Base-by-base conservation (phyloP, 2,113 vertebrate species). In the Tichodroma muraria region DNA sequence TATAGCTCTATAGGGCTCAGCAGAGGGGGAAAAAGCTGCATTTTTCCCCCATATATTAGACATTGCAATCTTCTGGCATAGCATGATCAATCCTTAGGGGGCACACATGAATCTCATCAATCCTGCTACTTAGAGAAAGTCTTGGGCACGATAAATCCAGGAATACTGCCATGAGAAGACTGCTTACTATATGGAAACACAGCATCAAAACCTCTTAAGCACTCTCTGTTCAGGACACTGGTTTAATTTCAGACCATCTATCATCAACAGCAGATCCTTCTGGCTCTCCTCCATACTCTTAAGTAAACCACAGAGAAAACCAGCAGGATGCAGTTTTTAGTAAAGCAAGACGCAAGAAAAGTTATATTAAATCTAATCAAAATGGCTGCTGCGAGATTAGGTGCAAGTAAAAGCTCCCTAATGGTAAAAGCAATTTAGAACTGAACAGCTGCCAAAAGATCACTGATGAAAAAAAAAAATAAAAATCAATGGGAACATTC, bases 361-460 rank as follows among this genome's bases (percentile, higher is more conserved):
- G 38, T 91, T 89, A 25, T 37, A 85, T 91, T 91, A 83, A 95
- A 96, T 88, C 85, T 85, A 85, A 93, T 85, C 79, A 91, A 94
- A 96, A 95, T 95, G 96, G 85, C 88, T 95, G 81, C 85, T 85
- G 59, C 15, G 88, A 93, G 93, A 96, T 91, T 90, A 95, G 89
- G 91, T 83, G 68, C 91, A 95, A 93, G 68, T 70, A 78, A 93
- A 97, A 95, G 88, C 95, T 95, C 93, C 73, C 91, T 96, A 90
- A 95, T 93, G 93, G 89, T 93, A 95, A 95, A 91, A 96, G 91
- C 85, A 95, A 95, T 97, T 97, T 94, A 90, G 87, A 91, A 88
- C 90, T 94, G 93, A 95, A 94, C 52, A 66, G 87, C 89, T 95
- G 95, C 94, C 94, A 96, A 95, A 94, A 95, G 85, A 95, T 95